Conservation (phyloP, 2,797 vertebrate genomes). For the Melanogrammus aeglefinus region DNA sequence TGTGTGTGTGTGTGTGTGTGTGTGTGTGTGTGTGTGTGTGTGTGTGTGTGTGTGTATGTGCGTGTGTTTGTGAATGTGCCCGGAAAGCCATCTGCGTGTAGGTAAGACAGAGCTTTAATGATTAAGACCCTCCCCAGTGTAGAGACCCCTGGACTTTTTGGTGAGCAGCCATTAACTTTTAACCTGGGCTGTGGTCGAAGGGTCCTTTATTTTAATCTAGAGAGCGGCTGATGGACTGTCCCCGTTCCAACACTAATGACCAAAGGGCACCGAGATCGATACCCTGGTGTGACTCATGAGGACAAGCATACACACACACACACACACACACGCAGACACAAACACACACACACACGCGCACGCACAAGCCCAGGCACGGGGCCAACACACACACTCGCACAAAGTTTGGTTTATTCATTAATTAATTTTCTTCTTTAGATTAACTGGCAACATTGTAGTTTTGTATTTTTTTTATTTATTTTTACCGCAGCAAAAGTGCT, state of each 20-base stretch:
- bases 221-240: conserved; percentile 21
- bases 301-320: neutral
- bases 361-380: neutral
- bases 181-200: conserved; percentile 29
- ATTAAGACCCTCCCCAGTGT: conserved; percentile 23
- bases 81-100: neutral
- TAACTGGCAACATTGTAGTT: neutral
- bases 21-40: neutral
- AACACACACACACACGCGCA: neutral
- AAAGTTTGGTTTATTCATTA: neutral
- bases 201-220: conserved; percentile 27
- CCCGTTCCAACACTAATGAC: conserved; percentile 15
- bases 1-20: neutral
- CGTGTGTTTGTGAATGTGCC: neutral
- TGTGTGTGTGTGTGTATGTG: neutral
- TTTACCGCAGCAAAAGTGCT: neutral
- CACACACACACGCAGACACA: neutral
- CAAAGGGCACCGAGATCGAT: conserved; percentile 10
- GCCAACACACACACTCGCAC: neutral
- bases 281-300: neutral
- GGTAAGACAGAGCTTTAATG: conserved; percentile 11
- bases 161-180: conserved; percentile 39
- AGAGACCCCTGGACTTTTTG: conserved; percentile 18
- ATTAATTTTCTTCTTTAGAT: neutral
- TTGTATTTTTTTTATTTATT: neutral